Evolutionary conservation across 2,113 vertebrate species (phyloP).

Genomic region (Oryzias javanicus): DNA sequence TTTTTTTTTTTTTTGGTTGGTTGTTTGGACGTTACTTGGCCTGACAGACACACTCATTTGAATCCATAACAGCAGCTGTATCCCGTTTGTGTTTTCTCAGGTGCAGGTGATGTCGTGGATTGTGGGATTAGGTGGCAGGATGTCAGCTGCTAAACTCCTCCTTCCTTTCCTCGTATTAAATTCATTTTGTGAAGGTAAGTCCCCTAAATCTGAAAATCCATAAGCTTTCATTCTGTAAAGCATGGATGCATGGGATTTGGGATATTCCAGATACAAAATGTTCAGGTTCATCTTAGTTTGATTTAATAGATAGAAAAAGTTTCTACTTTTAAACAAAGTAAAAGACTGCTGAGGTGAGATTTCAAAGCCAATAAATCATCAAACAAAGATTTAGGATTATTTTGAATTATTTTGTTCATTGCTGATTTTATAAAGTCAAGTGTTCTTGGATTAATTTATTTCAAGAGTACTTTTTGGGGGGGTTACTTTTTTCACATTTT

Average conservation of each 20-base stretch:
- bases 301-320: no score
- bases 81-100: slow-evolving; percentile 32
- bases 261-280: no score
- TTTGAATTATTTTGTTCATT: slow-evolving; percentile 10
- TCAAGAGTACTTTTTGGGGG: no score
- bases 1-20: no score
- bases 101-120: slow-evolving; percentile 71
- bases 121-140: slow-evolving; percentile 65
- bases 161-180: slow-evolving; percentile 70
- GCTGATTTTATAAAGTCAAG: slow-evolving; percentile 10
- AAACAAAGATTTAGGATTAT: background rate
- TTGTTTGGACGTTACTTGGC: no score
- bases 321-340: no score
- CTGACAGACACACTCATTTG: no score
- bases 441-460: no score
- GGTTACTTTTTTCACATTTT: no score
- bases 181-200: slow-evolving; percentile 74
- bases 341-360: no score
- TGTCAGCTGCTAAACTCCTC: slow-evolving; percentile 70
- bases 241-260: background rate
- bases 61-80: background rate
- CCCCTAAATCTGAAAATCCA: background rate
- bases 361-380: no score
- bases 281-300: no score
- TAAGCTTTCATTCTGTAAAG: slow-evolving; percentile 10